Conservation (phyloP, 2,888 invertebrate species). For the Ecliptopera silaceata region DNA sequence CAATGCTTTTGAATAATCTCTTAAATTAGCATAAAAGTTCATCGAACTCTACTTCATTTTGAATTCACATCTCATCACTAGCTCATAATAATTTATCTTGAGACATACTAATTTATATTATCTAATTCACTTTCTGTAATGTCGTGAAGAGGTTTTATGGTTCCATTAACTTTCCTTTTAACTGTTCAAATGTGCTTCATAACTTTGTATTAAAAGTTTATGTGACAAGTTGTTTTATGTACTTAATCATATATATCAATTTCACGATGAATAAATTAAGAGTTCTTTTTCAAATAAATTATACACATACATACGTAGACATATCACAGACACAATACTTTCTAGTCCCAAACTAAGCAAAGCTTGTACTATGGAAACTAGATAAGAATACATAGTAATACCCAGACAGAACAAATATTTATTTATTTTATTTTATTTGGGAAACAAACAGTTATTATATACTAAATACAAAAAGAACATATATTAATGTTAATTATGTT, state of each 20-base stretch:
- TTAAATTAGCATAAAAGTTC: conserved; percentile 27
- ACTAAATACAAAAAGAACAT: too few species aligned
- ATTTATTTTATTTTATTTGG: too few species aligned
- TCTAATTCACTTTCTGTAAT: conserved; percentile 33
- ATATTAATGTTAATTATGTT: too few species aligned
- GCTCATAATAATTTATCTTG: conserved; percentile 32
- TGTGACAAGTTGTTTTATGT: conserved; percentile 3
- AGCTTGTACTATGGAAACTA: too few species aligned
- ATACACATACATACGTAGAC: too few species aligned
- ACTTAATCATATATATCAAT: not conserved
- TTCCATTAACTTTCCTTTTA: conserved; percentile 26
- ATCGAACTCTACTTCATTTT: conserved; percentile 36
- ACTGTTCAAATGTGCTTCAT: conserved; percentile 6
- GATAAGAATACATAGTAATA: too few species aligned
- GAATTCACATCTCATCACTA: conserved; percentile 33
- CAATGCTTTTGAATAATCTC: conserved; percentile 18
- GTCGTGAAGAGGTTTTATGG: conserved; percentile 23
- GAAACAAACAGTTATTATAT: too few species aligned
- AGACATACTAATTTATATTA: conserved; percentile 35
- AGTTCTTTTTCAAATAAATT: too few species aligned
- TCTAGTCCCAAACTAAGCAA: too few species aligned
- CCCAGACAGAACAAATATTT: too few species aligned
- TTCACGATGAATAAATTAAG: not conserved
- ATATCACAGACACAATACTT: too few species aligned
- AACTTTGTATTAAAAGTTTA: conserved; percentile 6